Conservation (phyloP, 2,888 invertebrate genomes). For the Metallyticus violacea region DNA sequence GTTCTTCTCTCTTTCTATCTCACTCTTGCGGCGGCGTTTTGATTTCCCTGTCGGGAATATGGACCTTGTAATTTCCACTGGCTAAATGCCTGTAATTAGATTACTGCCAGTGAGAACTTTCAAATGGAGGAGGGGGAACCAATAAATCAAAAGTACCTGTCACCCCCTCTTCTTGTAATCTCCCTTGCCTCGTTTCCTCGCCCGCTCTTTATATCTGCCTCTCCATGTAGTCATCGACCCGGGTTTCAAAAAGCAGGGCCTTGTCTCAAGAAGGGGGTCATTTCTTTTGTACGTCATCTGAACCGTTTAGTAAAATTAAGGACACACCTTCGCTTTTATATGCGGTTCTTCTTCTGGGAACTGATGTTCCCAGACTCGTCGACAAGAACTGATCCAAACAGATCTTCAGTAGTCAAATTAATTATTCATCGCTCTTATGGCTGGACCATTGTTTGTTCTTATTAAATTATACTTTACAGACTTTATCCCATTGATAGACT, state of each 20-base stretch:
- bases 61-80: constrained; percentile 28
- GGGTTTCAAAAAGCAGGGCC: neutral
- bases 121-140: constrained; percentile 23
- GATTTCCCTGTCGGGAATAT: neutral
- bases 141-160: constrained; percentile 30
- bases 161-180: neutral
- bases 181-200: neutral
- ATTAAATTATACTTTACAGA: too few relatives aligned
- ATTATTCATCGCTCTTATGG: too few relatives aligned
- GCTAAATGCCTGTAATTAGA: constrained; percentile 33
- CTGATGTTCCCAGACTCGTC: neutral
- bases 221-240: neutral
- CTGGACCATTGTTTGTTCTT: too few relatives aligned
- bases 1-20: neutral
- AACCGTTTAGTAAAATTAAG: neutral
- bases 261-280: neutral
- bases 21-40: neutral
- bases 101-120: constrained; percentile 26
- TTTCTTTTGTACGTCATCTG: neutral
- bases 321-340: neutral
- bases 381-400: neutral
- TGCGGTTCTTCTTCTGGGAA: neutral
- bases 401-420: too few relatives aligned
- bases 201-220: neutral
- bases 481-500: too few relatives aligned